phyloP scores from a whole-genome alignment of 2,797 vertebrate species.

The Emys orbicularis region DNA sequence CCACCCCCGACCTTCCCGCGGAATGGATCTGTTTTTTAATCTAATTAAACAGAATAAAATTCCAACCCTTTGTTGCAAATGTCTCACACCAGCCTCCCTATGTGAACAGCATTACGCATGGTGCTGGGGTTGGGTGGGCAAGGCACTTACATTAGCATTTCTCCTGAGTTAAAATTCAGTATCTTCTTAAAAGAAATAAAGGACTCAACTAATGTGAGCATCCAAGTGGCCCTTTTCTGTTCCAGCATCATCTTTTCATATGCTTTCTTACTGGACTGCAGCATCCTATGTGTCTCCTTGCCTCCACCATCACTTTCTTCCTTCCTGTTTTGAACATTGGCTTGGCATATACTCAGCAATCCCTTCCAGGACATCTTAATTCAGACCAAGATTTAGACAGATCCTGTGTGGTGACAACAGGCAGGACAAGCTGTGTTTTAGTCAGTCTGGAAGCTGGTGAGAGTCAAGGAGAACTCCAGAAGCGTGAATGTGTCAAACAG shows the following conservation, averaged over 20 bases:
- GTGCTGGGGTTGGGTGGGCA: background rate
- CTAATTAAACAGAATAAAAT: background rate
- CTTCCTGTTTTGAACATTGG: background rate
- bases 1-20: background rate
- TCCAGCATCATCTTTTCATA: background rate
- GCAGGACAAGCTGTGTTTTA: background rate
- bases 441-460: background rate
- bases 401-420: background rate
- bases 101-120: background rate
- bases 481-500: background rate
- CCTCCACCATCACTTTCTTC: background rate
- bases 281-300: background rate
- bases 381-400: background rate
- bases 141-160: background rate
- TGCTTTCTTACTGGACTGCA: background rate
- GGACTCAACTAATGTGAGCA: background rate
- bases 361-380: background rate
- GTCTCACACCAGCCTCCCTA: background rate
- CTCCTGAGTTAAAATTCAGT: background rate
- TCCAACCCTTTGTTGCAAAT: background rate
- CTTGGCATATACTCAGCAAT: background rate
- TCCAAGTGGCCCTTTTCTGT: background rate
- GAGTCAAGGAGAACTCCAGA: background rate
- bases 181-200: background rate
- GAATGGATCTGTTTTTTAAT: background rate